Conservation (phyloP, 2,113 vertebrate species). For the Rhinopithecus roxellana region DNA sequence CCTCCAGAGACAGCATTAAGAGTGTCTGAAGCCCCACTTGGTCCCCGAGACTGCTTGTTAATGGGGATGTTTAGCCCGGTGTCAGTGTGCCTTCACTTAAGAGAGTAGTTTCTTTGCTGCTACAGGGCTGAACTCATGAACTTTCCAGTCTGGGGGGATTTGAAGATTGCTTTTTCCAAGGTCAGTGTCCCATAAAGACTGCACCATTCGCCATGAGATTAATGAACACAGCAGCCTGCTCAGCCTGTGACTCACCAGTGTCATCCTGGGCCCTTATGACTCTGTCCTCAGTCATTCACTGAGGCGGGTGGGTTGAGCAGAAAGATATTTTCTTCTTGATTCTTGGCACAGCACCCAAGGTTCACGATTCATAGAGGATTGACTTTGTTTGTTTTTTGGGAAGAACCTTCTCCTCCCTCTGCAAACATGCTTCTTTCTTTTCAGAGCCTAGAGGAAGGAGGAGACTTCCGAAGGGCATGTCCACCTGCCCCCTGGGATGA, state of each 20-base stretch:
- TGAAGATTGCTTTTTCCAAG: conserved; percentile 32
- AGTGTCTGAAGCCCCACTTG: not conserved
- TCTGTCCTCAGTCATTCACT: conserved; percentile 25
- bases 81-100: not conserved
- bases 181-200: not conserved
- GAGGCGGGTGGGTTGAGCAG: not conserved
- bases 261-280: not conserved
- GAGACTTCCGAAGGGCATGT: not conserved
- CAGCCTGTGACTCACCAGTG: not conserved
- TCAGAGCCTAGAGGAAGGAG: not conserved
- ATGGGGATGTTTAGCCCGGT: not conserved
- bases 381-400: not conserved
- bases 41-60: not conserved
- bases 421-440: not conserved
- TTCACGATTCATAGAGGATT: not conserved
- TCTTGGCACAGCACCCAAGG: not conserved
- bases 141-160: not conserved
- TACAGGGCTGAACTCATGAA: not conserved
- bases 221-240: not conserved
- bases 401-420: not conserved
- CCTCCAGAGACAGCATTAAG: not conserved
- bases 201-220: not conserved
- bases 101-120: not conserved
- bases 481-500: not conserved
- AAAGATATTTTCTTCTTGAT: conserved; percentile 47